Base-by-base conservation (phyloP, 2,113 vertebrate species). In the Benitochromis conjunctus region DNA sequence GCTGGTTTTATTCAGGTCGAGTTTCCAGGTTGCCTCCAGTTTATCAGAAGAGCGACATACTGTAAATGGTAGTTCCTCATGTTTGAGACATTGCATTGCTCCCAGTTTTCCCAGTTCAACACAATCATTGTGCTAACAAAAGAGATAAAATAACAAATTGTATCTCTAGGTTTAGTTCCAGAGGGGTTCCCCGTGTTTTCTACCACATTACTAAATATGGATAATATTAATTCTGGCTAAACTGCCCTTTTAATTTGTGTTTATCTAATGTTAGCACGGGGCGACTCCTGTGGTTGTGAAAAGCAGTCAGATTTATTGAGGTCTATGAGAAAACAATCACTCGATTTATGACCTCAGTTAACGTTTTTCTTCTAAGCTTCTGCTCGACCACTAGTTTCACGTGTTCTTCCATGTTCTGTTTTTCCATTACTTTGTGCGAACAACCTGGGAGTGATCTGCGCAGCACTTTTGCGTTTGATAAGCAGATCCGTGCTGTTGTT, bases 41-140 rank as follows among this genome's bases (percentile, higher is more conserved):
- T 48, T 0, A 71, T 71, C 21, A 1, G 21, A 71, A 29, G 21
- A 71, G 66, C 0, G 1, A 71, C 41, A 48, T 29, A 5, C 41
- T 71, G 14, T 18, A 48, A 71, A 48, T 29, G 21, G 29, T 71
- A 1, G 66, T 71, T 71, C 41, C 41, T 71, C 66, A 0, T 29
- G 41, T 71, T 18, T 46, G 64, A 24, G 21, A 26, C 14, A 9
- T 46, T 71, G 0, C 8, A 0, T 16, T 71, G 41, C 5, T 71
- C 13, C 0, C 7, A 71, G 0, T 46, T 71, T 71, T 71, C 41
- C 26, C 66, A 71, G 21, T 71, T 46, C 0, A 71, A 46, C 21
- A 46, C 38, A 18, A 74, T 48, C 16, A 74, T 26, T 74, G 41
- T 74, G 9, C 8, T 74, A 48, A 48, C 41, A 48, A 4, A n/a